Base-by-base conservation (phyloP, 2,888 invertebrate genomes). In the Crematogaster levior region DNA sequence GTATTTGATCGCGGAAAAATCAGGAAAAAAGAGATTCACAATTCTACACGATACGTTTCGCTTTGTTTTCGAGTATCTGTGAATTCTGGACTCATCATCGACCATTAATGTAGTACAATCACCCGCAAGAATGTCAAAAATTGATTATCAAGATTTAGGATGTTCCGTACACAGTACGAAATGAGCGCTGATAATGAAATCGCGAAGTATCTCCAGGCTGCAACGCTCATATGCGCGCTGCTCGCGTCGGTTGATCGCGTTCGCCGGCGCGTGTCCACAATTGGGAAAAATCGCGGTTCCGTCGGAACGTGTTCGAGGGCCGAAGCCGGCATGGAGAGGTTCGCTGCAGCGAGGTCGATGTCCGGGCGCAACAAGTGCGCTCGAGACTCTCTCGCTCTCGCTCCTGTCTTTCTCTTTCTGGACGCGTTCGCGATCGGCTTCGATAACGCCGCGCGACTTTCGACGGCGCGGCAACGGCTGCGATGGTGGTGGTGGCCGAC, bases 321-420 rank as follows among this genome's bases (percentile, higher is more conserved):
- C 88, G 85, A 84, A 81, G 87, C 83, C 83, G 81, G 53, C 63
- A 10, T 24, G 65, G 85, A 84, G 88, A 87, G 83, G 81, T 82
- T 79, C 86, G 87, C 84, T 68, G 88, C 84, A 63, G 85, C 91
- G 94, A 93, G 94, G 94, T 94, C 94, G 93, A 93, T 93, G 94
- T 91, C 94, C 94, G 93, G 92, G 91, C 93, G 93, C 94, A 94
- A 94, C 94, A 94, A 94, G 94, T 94, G 94, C 93, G 92, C 92
- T 91, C 82, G 85, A 83, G 86, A 86, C 77, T 88, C 79, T 63
- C 83, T 79, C 85, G 37, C 65, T 58, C 60, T 66, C 83, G n/a
- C 15, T 24, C 24, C 43, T 27, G 30, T 73, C 61, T 61, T 61
- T 75, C 65, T 75, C 72, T 58, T 61, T 61, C 77, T 56, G 56